A percentile compares a stretch with the other conserved stretches of the same genome.
These are phyloP conservation scores for Hedya salicella DNA, from an alignment of 2,888 invertebrate genomes.

Conservation along the genomic window DNA sequence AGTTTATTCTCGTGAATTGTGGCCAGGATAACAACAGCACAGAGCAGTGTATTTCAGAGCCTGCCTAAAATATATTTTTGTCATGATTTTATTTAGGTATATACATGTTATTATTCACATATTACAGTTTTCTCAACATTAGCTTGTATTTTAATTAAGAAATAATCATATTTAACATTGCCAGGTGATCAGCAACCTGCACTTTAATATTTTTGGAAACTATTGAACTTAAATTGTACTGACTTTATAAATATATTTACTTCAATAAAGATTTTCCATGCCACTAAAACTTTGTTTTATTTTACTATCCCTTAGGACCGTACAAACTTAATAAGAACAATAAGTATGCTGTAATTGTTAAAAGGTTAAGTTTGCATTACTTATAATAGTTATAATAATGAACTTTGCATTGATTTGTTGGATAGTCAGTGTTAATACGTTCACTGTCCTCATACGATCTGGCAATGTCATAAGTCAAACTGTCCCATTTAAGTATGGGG, in stretches of 20 bases:
- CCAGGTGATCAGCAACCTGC: constrained; percentile 86
- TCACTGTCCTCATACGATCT: no score
- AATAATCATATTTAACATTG: constrained; percentile 86
- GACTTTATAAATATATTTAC: constrained; percentile 87
- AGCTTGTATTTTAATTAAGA: constrained; percentile 86
- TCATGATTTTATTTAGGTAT: constrained; percentile 86
- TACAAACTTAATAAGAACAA: no score
- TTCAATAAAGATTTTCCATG: constrained; percentile 86
- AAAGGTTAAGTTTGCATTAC: no score
- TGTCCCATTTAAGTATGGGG: no score
- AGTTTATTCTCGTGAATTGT: constrained; percentile 81
- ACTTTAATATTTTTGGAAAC: constrained; percentile 86
- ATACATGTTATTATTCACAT: constrained; percentile 85
- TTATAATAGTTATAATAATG: no score
- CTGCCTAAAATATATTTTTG: constrained; percentile 86
- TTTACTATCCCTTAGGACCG: constrained; percentile 17
- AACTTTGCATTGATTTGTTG: no score
- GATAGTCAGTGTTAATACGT: no score
- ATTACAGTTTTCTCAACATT: constrained; percentile 86
- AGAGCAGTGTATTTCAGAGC: constrained; percentile 82
- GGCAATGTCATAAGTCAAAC: no score
- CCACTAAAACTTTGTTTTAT: constrained; percentile 73
- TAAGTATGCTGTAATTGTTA: no score
- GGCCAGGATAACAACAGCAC: constrained; percentile 82
- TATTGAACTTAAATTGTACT: constrained; percentile 87